Percentiles rank a stretch among this genome's conserved stretches.
These are phyloP conservation scores for Amyelois transitella DNA, from an alignment of 1,140 invertebrate genomes.

Conservation along the genomic window DNA sequence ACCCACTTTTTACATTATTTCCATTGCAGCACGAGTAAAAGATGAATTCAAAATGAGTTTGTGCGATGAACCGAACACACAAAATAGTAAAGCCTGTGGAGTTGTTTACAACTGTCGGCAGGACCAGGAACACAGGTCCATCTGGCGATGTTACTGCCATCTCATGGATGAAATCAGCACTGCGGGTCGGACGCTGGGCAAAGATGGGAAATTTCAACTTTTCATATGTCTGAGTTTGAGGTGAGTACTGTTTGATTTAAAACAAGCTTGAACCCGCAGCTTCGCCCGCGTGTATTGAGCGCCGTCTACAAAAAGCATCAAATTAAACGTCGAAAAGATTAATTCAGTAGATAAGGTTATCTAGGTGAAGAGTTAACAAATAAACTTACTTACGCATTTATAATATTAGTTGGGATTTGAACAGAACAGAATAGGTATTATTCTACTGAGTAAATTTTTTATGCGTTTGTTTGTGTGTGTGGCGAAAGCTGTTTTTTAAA, in stretches of 20 bases:
- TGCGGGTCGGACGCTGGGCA: constrained; percentile 90
- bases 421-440: no score
- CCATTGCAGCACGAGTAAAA: constrained; percentile 85
- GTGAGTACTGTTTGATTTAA: constrained; percentile 89
- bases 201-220: constrained; percentile 98
- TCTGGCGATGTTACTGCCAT: constrained; percentile 85
- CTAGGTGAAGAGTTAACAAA: no score
- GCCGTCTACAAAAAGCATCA: no score
- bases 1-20: neutral
- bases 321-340: no score
- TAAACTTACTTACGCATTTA: no score
- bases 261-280: neutral
- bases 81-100: constrained; percentile 79
- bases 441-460: no score
- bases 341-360: no score
- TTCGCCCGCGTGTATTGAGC: no score
- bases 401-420: no score
- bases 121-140: constrained; percentile 80
- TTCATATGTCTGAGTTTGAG: constrained; percentile 94
- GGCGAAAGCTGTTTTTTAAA: no score
- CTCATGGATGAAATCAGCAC: constrained; percentile 89
- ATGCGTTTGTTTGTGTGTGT: no score
- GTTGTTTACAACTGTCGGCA: constrained; percentile 87
- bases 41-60: constrained; percentile 87
- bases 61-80: constrained; percentile 76